Evolutionary conservation across 2,113 vertebrate genomes (phyloP), one percentile per base, ranked within the genome.

Genomic region (Scopus umbretta): DNA sequence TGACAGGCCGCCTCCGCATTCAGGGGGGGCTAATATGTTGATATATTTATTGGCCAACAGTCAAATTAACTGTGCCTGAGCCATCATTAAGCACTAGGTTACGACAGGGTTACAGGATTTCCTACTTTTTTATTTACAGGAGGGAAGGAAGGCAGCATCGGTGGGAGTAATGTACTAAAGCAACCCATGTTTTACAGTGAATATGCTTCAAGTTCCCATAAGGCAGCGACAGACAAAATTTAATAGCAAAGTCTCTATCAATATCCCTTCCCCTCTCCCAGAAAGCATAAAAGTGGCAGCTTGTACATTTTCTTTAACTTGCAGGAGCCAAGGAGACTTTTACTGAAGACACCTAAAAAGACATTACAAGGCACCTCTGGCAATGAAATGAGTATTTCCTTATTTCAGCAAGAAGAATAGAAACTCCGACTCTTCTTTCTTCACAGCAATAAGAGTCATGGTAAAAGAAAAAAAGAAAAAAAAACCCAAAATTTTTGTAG

Each of bases 71-170:
- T 75, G 62, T 55, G 25, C 56, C 62, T 87, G 88, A 95, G 63
- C 63, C 34, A 21, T 81, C 75, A 90, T 97, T 96, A 94, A 97
- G 95, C 72, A 86, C 29, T 3, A 7, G 45, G 62, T 81, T 94
- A 92, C 17, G 34, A 87, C 61, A 19, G 32, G 80, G 80, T 81
- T 93, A 86, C 94, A 82, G 65, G 30, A 53, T 94, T 93, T 80
- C 91, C 95, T 91, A 32, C 81, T 47, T 88, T 94, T 96, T 97
- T 97, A 96, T 92, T 97, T 97, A 96, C 80, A 93, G 82, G 50
- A 88, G 70, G 47, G 5, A 63, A 16, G 9, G 13, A 58, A 73
- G 58, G 38, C 11, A 84, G 11, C 2, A 1, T 75, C 47, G 27
- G 26, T 3, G 7, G 80, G 72, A 92, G 76, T 34, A 94, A 88